Evolutionary conservation across 2,113 vertebrate genomes (phyloP).

Genomic region (Erythrocebus patas): DNA sequence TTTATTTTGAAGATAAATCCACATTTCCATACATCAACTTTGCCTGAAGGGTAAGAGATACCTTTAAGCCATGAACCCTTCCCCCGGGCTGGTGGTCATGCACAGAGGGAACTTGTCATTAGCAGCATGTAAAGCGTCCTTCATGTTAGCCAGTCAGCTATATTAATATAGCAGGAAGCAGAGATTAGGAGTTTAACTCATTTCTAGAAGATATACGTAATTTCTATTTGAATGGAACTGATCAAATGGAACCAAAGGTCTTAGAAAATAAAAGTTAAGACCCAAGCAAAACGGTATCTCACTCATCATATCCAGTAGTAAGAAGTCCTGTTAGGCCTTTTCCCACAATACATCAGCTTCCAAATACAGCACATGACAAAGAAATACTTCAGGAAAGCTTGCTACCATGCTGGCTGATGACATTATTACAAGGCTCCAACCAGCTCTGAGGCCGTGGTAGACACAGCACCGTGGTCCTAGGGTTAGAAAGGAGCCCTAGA

Average conservation of each 20-base stretch:
- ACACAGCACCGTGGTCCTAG: rapidly evolving
- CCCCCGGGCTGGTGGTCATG: not conserved
- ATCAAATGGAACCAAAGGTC: not conserved
- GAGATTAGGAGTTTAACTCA: not conserved
- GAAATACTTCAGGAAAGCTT: not conserved
- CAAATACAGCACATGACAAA: not conserved
- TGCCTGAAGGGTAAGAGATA: not conserved
- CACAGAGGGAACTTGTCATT: not conserved
- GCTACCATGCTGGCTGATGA: not conserved
- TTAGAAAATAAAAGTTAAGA: not conserved
- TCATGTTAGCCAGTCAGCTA: not conserved
- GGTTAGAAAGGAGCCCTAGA: not conserved
- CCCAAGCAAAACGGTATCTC: not conserved
- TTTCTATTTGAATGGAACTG: not conserved
- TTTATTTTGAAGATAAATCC: not conserved
- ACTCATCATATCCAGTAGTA: not conserved
- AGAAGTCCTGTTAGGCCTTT: not conserved
- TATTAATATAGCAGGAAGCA: not conserved
- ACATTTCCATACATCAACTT: not conserved
- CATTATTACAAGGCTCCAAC: not conserved
- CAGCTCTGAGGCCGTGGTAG: not conserved
- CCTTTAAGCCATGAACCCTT: not conserved
- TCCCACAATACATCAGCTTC: not conserved
- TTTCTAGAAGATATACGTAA: not conserved
- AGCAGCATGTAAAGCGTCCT: not conserved